Percentiles rank a stretch among this genome's conserved stretches.
phyloP scores from a whole-genome alignment of 2,113 vertebrate genomes.

The Poeciliopsis occidentalis region DNA sequence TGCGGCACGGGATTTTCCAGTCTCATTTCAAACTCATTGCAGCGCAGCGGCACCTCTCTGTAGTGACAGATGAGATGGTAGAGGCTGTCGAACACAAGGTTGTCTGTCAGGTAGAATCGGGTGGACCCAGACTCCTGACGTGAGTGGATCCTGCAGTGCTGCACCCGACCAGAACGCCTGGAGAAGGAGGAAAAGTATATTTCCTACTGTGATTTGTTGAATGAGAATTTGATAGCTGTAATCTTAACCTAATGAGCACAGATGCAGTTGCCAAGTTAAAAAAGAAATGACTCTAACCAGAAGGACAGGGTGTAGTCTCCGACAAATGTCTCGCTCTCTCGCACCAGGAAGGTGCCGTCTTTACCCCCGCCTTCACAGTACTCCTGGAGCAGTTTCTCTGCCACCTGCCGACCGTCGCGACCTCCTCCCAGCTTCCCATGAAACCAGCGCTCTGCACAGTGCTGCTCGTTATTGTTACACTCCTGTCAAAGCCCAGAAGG shows the following conservation, averaged over 20 bases:
- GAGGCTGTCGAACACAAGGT: slow-evolving; percentile 89
- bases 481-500: slow-evolving; percentile 69
- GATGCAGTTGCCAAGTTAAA: background rate
- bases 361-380: slow-evolving; percentile 88
- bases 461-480: slow-evolving; percentile 88
- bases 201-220: too few species aligned
- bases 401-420: slow-evolving; percentile 86
- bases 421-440: slow-evolving; percentile 88
- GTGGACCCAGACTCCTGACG: slow-evolving; percentile 85
- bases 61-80: slow-evolving; percentile 89
- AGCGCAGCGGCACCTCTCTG: slow-evolving; percentile 87
- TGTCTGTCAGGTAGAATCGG: slow-evolving; percentile 89
- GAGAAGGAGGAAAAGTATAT: background rate
- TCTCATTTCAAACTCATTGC: slow-evolving; percentile 90
- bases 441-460: slow-evolving; percentile 89
- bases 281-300: slow-evolving; percentile 76
- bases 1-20: slow-evolving; percentile 86
- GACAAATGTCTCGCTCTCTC: slow-evolving; percentile 90
- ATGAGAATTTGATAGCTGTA: background rate
- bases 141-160: slow-evolving; percentile 88
- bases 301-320: slow-evolving; percentile 90
- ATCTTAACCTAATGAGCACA: background rate
- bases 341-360: slow-evolving; percentile 87
- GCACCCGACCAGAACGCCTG: slow-evolving; percentile 87
- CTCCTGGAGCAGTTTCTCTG: slow-evolving; percentile 87